Conservation (phyloP, 2,113 vertebrate species). For the Protobothrops mucrosquamatus region DNA sequence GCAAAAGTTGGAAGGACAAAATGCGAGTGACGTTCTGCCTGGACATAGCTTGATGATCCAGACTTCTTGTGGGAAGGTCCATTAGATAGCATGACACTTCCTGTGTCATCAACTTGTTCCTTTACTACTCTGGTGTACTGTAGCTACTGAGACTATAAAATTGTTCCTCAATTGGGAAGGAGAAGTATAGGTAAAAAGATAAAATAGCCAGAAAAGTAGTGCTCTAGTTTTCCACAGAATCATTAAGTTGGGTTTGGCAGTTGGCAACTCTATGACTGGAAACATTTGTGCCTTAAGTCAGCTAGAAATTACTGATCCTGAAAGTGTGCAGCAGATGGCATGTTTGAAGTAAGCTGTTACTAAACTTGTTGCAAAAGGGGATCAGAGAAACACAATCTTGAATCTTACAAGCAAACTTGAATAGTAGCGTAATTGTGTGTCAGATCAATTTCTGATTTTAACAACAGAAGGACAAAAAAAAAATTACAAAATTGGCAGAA, state of each 20-base stretch:
- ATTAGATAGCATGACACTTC: background rate
- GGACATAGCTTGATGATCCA: background rate
- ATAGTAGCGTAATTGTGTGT: background rate
- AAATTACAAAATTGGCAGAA: background rate
- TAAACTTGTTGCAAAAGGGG: background rate
- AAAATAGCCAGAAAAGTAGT: background rate
- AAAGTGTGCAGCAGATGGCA: background rate
- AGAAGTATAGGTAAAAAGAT: background rate
- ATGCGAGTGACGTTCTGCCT: background rate
- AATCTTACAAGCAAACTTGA: background rate
- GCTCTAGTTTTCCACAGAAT: background rate
- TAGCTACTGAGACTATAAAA: background rate
- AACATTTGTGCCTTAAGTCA: background rate
- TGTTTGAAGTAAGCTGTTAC: background rate
- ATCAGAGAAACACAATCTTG: background rate
- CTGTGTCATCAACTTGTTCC: background rate
- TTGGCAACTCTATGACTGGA: background rate
- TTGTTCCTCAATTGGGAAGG: too few species aligned
- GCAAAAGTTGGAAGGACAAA: background rate
- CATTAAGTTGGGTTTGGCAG: background rate
- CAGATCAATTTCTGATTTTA: background rate
- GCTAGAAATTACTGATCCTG: background rate
- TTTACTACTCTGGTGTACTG: background rate
- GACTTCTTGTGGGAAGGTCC: background rate
- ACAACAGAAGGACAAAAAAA: background rate